Percentiles rank a stretch among this genome's conserved stretches.
These are phyloP conservation scores for Neostethus bicornis DNA, from an alignment of 2,797 vertebrate genomes.

Conservation along the genomic window DNA sequence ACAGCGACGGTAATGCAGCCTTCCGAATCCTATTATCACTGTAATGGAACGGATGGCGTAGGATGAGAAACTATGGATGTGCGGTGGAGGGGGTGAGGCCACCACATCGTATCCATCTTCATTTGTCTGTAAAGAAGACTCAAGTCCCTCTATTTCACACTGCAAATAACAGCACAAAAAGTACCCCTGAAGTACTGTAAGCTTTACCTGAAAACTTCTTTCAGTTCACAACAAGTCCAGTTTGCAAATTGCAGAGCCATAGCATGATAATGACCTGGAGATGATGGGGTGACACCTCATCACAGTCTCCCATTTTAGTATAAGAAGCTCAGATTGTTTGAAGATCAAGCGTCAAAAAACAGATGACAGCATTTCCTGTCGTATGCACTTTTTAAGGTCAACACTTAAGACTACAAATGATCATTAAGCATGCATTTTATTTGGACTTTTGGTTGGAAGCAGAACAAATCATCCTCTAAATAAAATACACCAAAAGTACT, in stretches of 20 bases:
- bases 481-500: too few species aligned
- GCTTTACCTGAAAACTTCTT: constrained; percentile 47
- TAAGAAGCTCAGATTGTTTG: constrained; percentile 2
- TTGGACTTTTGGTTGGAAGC: too few species aligned
- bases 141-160: constrained; percentile 25
- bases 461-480: too few species aligned
- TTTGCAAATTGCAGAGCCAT: constrained; percentile 40
- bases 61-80: constrained; percentile 56
- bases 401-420: too few species aligned
- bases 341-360: too few species aligned
- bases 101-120: constrained; percentile 15
- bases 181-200: constrained; percentile 33
- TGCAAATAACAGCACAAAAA: constrained; percentile 40
- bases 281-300: not conserved
- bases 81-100: constrained; percentile 42
- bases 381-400: too few species aligned
- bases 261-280: constrained; percentile 1
- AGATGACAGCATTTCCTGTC: too few species aligned
- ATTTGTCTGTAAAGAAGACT: constrained; percentile 34
- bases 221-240: constrained; percentile 31
- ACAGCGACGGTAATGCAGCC: constrained; percentile 72
- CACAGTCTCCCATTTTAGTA: not conserved
- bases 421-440: too few species aligned
- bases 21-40: constrained; percentile 79
- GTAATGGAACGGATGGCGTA: constrained; percentile 72